phyloP scores from a whole-genome alignment of 2,113 vertebrate genomes.

The Regulus satrapa region DNA sequence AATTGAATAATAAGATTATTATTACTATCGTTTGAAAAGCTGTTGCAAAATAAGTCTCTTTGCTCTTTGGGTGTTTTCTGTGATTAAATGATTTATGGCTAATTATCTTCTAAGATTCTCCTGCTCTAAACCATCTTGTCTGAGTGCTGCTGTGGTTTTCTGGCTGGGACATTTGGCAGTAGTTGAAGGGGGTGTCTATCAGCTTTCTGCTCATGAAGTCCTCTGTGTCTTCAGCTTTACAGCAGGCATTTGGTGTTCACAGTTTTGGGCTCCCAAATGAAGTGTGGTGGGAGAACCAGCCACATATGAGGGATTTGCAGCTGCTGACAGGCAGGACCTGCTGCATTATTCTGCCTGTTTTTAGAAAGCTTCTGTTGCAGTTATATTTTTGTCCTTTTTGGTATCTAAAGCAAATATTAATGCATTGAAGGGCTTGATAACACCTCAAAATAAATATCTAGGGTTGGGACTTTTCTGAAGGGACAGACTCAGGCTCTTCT shows the following conservation, averaged over 20 bases:
- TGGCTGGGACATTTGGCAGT: background rate
- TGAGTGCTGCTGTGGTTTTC: background rate
- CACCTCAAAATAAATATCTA: background rate
- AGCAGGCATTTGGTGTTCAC: background rate
- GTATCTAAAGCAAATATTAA: background rate
- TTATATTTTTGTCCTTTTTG: background rate
- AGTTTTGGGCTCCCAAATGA: background rate
- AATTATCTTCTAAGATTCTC: background rate
- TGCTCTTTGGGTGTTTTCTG: background rate
- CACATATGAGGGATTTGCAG: background rate
- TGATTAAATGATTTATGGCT: background rate
- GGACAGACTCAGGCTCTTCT: background rate
- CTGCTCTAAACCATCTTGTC: background rate
- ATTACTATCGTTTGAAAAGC: background rate
- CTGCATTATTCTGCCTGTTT: background rate
- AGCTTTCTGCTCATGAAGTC: background rate
- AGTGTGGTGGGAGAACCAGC: background rate
- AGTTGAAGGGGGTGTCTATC: background rate
- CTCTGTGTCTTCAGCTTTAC: background rate
- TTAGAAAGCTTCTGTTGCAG: background rate
- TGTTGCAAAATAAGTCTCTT: background rate
- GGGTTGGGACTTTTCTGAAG: background rate
- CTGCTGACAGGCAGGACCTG: background rate
- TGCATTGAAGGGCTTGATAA: background rate
- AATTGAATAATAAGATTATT: background rate